Conservation (phyloP, 2,113 vertebrate species). For the Eurystomus gularis region DNA sequence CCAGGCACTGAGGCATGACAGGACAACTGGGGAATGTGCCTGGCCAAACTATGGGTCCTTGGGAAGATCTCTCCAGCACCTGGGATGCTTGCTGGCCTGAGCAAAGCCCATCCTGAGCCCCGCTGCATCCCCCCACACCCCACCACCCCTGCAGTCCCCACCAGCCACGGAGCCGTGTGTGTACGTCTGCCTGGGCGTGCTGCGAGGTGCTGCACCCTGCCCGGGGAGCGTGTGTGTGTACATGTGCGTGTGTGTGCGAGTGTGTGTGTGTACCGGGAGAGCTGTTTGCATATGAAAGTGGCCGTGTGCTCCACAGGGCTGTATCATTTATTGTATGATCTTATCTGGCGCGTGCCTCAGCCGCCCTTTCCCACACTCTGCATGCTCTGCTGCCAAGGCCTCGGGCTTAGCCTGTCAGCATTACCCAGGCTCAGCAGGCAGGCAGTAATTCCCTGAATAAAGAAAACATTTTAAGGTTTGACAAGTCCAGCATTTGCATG, state of each 20-base stretch:
- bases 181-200: fast-evolving
- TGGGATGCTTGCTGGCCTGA: neutral
- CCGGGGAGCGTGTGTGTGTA: neutral
- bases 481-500: conserved; percentile 74
- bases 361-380: conserved; percentile 86
- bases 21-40: neutral
- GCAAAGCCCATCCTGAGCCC: neutral
- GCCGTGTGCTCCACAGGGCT: conserved; percentile 58
- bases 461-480: conserved; percentile 74
- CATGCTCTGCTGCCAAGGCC: conserved; percentile 76
- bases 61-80: neutral
- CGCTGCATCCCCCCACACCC: no score
- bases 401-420: conserved; percentile 76
- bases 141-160: neutral
- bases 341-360: conserved; percentile 85
- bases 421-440: conserved; percentile 82
- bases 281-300: conserved; percentile 85
- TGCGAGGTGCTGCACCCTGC: conserved; percentile 37
- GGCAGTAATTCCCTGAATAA: conserved; percentile 82
- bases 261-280: conserved; percentile 63
- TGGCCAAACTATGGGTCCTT: neutral
- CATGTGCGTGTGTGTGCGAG: neutral
- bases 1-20: neutral
- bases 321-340: conserved; percentile 77
- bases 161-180: neutral